Base-by-base conservation (phyloP, 2,888 invertebrate genomes). In the Strigamia crassipes region DNA sequence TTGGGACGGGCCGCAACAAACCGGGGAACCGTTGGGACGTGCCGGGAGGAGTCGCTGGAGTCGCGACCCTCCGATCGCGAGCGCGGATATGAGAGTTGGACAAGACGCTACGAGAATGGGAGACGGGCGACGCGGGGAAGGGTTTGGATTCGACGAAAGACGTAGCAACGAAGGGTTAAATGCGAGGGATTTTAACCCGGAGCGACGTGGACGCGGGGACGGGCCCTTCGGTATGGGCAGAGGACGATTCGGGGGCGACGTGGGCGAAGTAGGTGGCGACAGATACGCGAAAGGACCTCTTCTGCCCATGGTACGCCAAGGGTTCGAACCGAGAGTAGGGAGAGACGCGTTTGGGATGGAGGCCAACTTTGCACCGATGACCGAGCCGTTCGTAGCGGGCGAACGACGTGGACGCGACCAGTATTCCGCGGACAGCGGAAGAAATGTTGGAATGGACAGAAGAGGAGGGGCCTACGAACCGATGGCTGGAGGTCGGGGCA, bases 111-210 rank as follows among this genome's bases (percentile, higher is more conserved):
- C 21, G 61, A 21, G 61, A 23, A 61, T 61, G 23, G 12, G 21
- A 6, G 61, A 61, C 3, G 21, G 18, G 1, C 61, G 61, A 61
- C 61, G 18, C 0, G 61, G 31, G 1, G 73, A 73, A 4, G 73
- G 73, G 31, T 73, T 73, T 27, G 78, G 78, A 21, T 78, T 78
- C 18, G 38, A 78, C 15, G 41, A 73, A 38, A 2, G 78, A 78
- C 78, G 41, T 8, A 38, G 18, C 12, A 38, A n/a, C 23, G 41
- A 78, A 1, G 78, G 42, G 38, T 18, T 78, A 8, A 23, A 18
- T 10, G 41, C 10, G 10, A 78, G 41, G 38, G 41, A 42, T 21
- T 34, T 78, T 23, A 34, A 34, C 12, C 78, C 38, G 6, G 78
- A 42, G 15, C 78, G 42, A 38, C 78, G 78, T 38, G 78, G 42